Evolutionary conservation across 2,888 invertebrate species (phyloP), one percentile per base, ranked within the genome.

Genomic region (Ectemnius continuus): DNA sequence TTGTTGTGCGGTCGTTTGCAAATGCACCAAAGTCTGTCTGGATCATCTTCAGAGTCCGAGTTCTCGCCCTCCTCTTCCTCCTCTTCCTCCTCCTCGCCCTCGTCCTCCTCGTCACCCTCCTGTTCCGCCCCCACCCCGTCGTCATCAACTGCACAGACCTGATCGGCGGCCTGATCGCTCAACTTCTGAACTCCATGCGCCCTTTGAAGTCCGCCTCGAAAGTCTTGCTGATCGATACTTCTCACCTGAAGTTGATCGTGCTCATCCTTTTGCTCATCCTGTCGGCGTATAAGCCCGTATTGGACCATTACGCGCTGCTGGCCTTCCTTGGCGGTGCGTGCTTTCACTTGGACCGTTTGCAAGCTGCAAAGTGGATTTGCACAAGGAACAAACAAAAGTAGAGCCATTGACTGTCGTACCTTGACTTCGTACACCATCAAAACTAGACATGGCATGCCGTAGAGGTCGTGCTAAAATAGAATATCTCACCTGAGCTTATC

Each of bases 1-100:
- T 98, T 97, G 87, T 98, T 97, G 90, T 98, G 98, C 0, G 98
- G 98, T 88, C 97, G 97, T 84, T 95, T 95, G 89, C 98, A 98
- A 88, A 98, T 96, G 91, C 98, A 98, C 98, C 98, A 98, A 66
- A 98, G 92, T 88, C 97, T 95, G 86, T 96, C 95, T 8, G 98
- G 98, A 93, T 98, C 98, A 91, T 98, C 97, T 91, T 97, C 97
- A n/a, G 96, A 96, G 91, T 95, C 95, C 89, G 93, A 94, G 88
- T 93, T 94, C 80, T 94, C 91, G 4, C 90, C 91, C 18, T 91
- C 91, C 4, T 91, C 91, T 69, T 94, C 94, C 86, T 93, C 94
- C 58, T 91, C 91, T 4, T 91, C 90, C 85, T 93, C 94, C 36
- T 91, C 92, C 72, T 92, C 82, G 1, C 80, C 78, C 4, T 73